Conservation (phyloP, 2,797 vertebrate genomes). For the Cercopithecus petaurista region DNA sequence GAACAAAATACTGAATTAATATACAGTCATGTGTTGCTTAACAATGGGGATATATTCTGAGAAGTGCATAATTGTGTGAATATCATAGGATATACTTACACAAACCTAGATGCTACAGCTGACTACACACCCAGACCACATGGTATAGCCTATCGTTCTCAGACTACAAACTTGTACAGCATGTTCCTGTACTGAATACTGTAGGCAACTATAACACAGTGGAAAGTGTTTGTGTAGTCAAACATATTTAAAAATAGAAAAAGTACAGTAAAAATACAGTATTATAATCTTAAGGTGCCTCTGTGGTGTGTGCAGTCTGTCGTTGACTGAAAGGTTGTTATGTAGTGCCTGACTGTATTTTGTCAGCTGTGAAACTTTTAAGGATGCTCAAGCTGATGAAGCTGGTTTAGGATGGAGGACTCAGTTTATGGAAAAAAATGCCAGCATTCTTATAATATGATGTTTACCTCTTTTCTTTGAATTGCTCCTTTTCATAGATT, state of each 20-base stretch:
- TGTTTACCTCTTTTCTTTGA: background rate
- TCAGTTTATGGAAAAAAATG: background rate
- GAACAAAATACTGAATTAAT: background rate
- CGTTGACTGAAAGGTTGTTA: background rate
- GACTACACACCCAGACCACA: background rate
- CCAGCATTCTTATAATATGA: background rate
- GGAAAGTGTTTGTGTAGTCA: background rate
- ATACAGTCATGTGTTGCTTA: background rate
- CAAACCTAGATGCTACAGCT: background rate
- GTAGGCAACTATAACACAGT: background rate
- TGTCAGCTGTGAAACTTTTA: background rate
- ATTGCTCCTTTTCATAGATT: background rate
- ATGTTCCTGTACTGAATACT: background rate
- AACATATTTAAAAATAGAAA: background rate
- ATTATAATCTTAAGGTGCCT: background rate
- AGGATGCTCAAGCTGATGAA: background rate
- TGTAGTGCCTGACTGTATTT: background rate
- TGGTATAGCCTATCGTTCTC: background rate
- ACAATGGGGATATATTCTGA: background rate
- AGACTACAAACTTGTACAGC: background rate
- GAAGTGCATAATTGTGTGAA: background rate
- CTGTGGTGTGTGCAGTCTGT: background rate
- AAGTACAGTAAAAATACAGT: background rate
- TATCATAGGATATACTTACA: background rate
- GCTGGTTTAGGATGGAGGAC: background rate